A percentile compares a stretch with the other conserved stretches of the same genome.
phyloP scores from a whole-genome alignment of 2,113 vertebrate species.

The Tichodroma muraria region DNA sequence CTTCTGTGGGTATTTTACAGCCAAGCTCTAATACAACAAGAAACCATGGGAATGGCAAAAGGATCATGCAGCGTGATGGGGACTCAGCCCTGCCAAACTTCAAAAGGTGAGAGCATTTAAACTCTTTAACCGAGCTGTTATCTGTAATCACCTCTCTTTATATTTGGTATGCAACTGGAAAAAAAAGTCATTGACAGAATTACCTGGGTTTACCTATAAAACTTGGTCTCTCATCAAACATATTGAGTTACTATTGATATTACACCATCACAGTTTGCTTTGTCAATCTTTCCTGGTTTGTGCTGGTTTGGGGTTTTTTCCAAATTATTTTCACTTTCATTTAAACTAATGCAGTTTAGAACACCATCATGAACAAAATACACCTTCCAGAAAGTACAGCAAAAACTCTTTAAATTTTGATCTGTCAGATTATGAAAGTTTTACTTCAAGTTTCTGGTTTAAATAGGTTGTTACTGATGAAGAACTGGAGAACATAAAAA shows the following conservation, averaged over 20 bases:
- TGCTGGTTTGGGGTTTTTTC: accelerated
- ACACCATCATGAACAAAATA: too few relatives aligned
- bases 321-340: neutral
- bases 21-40: neutral
- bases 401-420: neutral
- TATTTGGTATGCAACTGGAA: neutral
- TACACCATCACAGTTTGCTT: neutral
- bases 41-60: neutral
- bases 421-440: neutral
- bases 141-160: neutral
- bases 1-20: neutral
- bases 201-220: neutral
- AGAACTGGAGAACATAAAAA: neutral
- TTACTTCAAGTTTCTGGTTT: neutral
- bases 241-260: neutral
- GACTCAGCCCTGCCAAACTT: neutral
- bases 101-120: too few relatives aligned
- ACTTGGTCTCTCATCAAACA: neutral
- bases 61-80: too few relatives aligned
- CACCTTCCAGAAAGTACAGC: neutral
- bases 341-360: neutral
- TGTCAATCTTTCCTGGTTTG: neutral
- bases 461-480: neutral
- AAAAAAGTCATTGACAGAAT: neutral
- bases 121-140: neutral